Evolutionary conservation across 2,113 vertebrate genomes (phyloP).

Genomic region (Semicossyphus pulcher): DNA sequence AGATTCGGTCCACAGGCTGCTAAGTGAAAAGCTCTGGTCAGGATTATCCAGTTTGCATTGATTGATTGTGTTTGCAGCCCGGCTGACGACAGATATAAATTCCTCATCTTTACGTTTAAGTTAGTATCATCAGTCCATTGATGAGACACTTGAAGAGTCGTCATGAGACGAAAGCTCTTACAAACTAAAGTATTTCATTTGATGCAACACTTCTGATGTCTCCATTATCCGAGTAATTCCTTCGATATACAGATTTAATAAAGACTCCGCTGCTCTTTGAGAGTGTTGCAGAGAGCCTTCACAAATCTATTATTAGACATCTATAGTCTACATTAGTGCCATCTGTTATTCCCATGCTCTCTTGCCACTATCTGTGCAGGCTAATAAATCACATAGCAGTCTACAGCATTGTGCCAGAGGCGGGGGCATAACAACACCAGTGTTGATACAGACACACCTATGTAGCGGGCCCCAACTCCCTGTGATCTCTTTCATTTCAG

Average conservation of each 20-base stretch:
- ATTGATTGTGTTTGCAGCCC: no score
- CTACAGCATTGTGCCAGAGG: slow-evolving; percentile 53
- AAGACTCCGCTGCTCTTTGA: slow-evolving; percentile 31
- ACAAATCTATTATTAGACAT: slow-evolving; percentile 61
- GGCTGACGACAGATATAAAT: no score
- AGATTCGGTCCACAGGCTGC: no score
- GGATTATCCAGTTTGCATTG: no score
- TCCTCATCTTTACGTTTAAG: no score
- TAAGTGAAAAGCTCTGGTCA: no score
- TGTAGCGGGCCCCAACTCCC: slow-evolving; percentile 53
- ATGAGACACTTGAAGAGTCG: no score
- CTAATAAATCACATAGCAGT: slow-evolving; percentile 69
- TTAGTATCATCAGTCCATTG: no score
- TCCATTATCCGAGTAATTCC: slow-evolving; percentile 41
- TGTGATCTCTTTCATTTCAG: slow-evolving; percentile 67
- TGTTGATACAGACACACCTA: slow-evolving; percentile 67
- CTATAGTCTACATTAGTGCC: slow-evolving; percentile 62
- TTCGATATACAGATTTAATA: slow-evolving; percentile 46
- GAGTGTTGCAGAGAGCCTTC: slow-evolving; percentile 33
- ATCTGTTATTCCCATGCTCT: slow-evolving; percentile 58
- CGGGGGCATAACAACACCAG: slow-evolving; percentile 47
- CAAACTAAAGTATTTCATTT: no score
- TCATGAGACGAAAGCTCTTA: no score
- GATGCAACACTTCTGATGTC: slow-evolving; percentile 21
- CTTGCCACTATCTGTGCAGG: slow-evolving; percentile 43